phyloP scores from a whole-genome alignment of 2,113 vertebrate species.

The Anseranas semipalmata region DNA sequence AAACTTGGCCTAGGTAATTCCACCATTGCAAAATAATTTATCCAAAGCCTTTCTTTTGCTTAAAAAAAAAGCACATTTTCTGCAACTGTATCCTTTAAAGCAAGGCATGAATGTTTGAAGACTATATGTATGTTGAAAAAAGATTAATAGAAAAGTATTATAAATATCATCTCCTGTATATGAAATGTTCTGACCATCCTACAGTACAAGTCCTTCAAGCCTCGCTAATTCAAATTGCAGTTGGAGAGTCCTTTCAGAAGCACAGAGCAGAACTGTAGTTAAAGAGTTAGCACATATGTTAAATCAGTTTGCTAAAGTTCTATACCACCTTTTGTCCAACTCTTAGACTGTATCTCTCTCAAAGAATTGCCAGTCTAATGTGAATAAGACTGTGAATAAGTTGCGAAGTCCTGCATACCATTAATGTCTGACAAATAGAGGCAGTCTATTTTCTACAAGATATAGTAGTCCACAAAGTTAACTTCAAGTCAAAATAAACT shows the following conservation, averaged over 20 bases:
- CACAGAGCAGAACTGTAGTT: neutral
- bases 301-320: neutral
- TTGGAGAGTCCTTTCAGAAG: neutral
- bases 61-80: neutral
- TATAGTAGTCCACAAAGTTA: neutral
- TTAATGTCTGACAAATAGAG: neutral
- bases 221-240: neutral
- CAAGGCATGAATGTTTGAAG: neutral
- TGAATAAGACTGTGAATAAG: neutral
- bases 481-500: neutral
- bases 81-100: neutral
- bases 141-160: neutral
- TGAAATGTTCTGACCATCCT: neutral
- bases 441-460: neutral
- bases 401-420: neutral
- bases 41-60: neutral
- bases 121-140: neutral
- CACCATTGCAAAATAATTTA: neutral
- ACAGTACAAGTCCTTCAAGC: neutral
- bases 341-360: neutral
- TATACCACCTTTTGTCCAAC: neutral
- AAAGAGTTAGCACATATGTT: neutral
- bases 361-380: neutral
- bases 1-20: neutral
- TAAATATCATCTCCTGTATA: neutral